Evolutionary conservation across 2,888 invertebrate genomes (phyloP), one percentile per base, ranked within the genome.

Genomic region (Drosophila yooni): DNA sequence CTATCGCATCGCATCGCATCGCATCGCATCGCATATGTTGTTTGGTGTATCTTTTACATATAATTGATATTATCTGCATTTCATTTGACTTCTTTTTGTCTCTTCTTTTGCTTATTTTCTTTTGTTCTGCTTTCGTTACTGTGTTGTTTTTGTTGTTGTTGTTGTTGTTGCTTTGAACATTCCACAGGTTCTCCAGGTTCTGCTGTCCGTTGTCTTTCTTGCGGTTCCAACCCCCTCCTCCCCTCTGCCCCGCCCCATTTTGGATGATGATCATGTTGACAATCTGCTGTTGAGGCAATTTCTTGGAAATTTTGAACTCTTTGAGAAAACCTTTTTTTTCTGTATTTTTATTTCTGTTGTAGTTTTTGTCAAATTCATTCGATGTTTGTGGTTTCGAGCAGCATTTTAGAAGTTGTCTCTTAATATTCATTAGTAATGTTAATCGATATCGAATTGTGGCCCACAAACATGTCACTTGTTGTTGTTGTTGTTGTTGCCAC

Each of bases 221-320:
- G 59, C 11, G 27, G 46, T 40, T 63, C 64, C 67, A 60, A 11
- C 13, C 13, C 34, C n/a, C 48, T 33, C 27, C 18, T 11, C n/a
- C 36, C 13, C 25, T 8, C 36, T 3, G 8, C 40, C 50, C 40
- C 51, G 5, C 36, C 50, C 34, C 29, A 1, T 18, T 33, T 40
- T n/a, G 64, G 76, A 43, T 88, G 89, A 89, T 91, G 90, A 91
- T 88, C 89, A 88, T 89, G 91, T 91, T 91, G 91, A 91, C 91
- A 90, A 87, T 89, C 82, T 81, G 76, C 61, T 59, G 74, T 33
- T 48, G 67, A 63, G 59, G 57, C 56, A 18, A 33, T 64, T 79
- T 79, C 81, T 77, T 48, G 66, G 81, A 81, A 75, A 43, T 57
- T 68, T 74, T 68, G 43, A 76, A 76, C 81, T 79, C 51, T 60